Base-by-base conservation (phyloP, 1,140 invertebrate species). In the Propsilocerus akamusi region DNA sequence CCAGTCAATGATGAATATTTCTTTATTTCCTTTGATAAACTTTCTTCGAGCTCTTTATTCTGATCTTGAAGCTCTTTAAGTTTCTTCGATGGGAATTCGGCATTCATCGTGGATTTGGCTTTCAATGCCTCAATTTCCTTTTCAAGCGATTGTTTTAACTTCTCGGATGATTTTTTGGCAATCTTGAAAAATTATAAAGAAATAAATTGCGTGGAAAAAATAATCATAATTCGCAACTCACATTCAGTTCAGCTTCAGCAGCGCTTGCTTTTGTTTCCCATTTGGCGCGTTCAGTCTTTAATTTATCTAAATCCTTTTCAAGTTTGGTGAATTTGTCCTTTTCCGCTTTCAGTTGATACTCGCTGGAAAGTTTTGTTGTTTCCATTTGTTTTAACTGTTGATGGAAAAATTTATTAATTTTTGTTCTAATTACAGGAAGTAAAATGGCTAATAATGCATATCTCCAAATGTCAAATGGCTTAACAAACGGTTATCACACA, bases 1-100 rank as follows among this genome's bases (percentile, higher is more conserved):
- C 71, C 69, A 24, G 81, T 86, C 6, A 91, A 66, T 54, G 88
- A 84, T 52, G 86, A 79, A 61, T 83, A 83, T 54, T 85, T 79
- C 52, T 80, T 74, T 50, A 76, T 75, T 58, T 81, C 79, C 20
- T 69, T 69, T 26, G 70, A 70, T 26, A 87, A 55, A 30, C 77
- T 72, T 54, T 72, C 67, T 64, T 86, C 78, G 23, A 64, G 52
- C 47, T 75, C 68, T 68, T 76, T 67, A 56, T 70, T 68, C 62
- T 68, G 74, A 64, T 67, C 75, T 66, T 70, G 75, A 25, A 76
- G 67, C 57, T 80, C 83, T 25, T 75, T 73, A 28, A 80, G 58
- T 56, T 81, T 78, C 48, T 75, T 63, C 32, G 60, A 58, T 34
- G 61, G 57, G 6, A 37, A 37, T 4, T 60, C 57, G 53, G 63